phyloP scores from a whole-genome alignment of 2,113 vertebrate species.

The Chaetops frenatus region DNA sequence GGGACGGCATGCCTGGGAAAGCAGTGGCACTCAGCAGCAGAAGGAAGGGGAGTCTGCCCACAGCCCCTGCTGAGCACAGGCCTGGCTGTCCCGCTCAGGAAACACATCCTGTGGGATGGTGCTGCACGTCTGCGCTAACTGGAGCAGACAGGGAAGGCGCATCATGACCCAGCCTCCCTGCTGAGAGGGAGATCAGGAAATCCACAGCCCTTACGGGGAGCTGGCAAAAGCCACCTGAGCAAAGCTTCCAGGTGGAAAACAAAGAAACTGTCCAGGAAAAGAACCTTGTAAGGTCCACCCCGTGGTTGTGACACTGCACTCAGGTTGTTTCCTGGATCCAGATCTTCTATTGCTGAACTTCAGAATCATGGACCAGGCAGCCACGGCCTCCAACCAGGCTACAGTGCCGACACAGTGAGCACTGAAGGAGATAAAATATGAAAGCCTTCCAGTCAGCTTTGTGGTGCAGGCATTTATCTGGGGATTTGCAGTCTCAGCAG shows the following conservation, averaged over 20 bases:
- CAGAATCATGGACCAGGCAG: background rate
- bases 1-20: background rate
- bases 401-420: background rate
- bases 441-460: background rate
- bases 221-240: background rate
- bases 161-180: background rate
- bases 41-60: accelerated
- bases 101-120: accelerated
- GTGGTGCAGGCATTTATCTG: background rate
- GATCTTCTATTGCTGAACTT: background rate
- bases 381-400: background rate
- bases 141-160: background rate
- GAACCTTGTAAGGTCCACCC: background rate
- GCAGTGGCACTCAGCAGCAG: background rate
- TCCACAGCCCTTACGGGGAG: accelerated
- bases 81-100: accelerated
- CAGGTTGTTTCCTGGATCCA: background rate
- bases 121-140: background rate
- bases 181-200: background rate
- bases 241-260: background rate
- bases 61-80: accelerated
- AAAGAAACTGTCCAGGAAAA: background rate
- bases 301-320: accelerated
- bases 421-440: background rate
- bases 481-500: background rate